Conservation (phyloP, 2,888 invertebrate species). For the Peribatodes rhomboidaria region DNA sequence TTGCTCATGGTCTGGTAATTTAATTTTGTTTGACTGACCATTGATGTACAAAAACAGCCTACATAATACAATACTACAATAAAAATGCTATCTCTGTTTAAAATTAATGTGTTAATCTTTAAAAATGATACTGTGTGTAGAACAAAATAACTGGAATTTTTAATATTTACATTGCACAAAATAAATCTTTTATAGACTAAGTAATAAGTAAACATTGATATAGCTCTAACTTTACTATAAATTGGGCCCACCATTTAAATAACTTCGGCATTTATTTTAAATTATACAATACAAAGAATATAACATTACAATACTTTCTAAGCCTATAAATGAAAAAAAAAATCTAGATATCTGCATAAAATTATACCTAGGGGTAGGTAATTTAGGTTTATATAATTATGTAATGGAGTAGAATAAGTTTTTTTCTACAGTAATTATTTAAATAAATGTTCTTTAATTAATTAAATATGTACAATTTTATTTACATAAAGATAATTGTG, state of each 20-base stretch:
- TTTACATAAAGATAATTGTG: neutral
- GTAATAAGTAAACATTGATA: neutral
- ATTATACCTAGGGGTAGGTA: neutral
- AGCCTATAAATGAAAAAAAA: neutral
- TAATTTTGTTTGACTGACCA: slow-evolving; percentile 14
- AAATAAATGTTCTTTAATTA: slow-evolving; percentile 49
- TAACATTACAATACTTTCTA: slow-evolving; percentile 1
- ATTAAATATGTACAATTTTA: slow-evolving; percentile 4
- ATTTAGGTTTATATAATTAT: slow-evolving; percentile 20
- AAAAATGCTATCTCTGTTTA: neutral
- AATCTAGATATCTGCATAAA: neutral
- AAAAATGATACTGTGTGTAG: neutral
- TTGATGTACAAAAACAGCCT: no score
- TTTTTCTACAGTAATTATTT: slow-evolving; percentile 30
- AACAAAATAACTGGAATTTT: neutral
- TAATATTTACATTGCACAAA: neutral
- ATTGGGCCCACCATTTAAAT: slow-evolving; percentile 20
- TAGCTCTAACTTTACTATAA: neutral
- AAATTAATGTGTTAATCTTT: neutral
- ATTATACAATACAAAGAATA: neutral
- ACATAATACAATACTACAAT: neutral
- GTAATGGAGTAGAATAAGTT: slow-evolving; percentile 43
- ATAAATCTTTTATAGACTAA: neutral
- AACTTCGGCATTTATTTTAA: slow-evolving; percentile 19
- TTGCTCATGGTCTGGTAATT: neutral